Percentiles rank a stretch among this genome's conserved stretches.
Evolutionary conservation across 1,140 invertebrate genomes (phyloP).

Genomic region (Mamestra configurata): DNA sequence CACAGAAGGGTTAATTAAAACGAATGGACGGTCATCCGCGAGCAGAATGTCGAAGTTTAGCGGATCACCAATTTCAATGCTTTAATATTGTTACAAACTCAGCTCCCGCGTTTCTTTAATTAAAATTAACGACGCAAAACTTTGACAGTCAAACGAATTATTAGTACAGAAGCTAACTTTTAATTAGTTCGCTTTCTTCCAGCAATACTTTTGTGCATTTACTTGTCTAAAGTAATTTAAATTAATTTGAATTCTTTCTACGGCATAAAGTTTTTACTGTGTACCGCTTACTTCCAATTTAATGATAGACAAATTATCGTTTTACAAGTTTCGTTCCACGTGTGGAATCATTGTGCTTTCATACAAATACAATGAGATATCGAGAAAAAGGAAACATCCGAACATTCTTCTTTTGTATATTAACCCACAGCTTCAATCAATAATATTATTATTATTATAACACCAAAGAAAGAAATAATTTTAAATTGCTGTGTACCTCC

Average conservation of each 20-base stretch:
- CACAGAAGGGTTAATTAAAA: constrained; percentile 85
- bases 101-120: constrained; percentile 85
- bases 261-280: not conserved
- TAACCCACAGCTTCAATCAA: constrained; percentile 51
- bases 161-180: constrained; percentile 86
- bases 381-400: constrained; percentile 22
- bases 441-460: constrained; percentile 55
- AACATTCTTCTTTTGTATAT: constrained; percentile 29
- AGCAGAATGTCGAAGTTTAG: constrained; percentile 84
- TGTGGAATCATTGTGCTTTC: not conserved
- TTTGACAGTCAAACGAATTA: constrained; percentile 87
- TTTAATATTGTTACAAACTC: constrained; percentile 87
- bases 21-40: constrained; percentile 83
- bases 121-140: constrained; percentile 88
- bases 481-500: constrained; percentile 50
- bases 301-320: constrained; percentile 45
- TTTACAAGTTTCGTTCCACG: constrained; percentile 54
- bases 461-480: constrained; percentile 42
- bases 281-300: constrained; percentile 23
- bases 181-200: constrained; percentile 84
- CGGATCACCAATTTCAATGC: constrained; percentile 87
- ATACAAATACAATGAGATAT: constrained; percentile 40
- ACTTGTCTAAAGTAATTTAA: constrained; percentile 78
- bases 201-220: constrained; percentile 83
- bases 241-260: constrained; percentile 75